Evolutionary conservation across 2,113 vertebrate species (phyloP).

Genomic region (Chloropsis cyanopogon): DNA sequence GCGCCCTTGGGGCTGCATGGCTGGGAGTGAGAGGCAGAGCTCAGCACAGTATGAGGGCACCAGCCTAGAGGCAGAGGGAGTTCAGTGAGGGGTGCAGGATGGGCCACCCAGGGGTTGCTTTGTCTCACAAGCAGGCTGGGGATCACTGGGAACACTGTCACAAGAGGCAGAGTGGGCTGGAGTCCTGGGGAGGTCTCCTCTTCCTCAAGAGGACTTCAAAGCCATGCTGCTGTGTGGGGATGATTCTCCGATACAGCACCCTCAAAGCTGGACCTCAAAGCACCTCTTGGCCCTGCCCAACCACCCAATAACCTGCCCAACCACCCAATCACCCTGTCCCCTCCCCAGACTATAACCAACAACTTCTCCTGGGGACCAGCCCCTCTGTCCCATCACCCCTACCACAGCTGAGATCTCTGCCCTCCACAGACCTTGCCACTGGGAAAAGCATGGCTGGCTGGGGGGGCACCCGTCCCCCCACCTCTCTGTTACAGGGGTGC

Average conservation of each 20-base stretch:
- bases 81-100: rapidly evolving
- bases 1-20: neutral
- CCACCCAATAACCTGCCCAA: neutral
- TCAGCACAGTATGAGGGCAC: neutral
- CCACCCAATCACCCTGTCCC: neutral
- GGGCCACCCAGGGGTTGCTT: neutral
- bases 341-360: neutral
- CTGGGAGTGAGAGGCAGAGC: neutral
- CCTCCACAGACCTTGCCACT: rapidly evolving
- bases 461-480: neutral
- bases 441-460: neutral
- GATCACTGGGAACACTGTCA: neutral
- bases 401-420: neutral
- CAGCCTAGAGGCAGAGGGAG: neutral
- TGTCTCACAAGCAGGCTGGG: neutral
- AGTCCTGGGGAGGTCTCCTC: neutral
- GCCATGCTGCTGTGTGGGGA: neutral
- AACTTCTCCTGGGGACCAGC: neutral
- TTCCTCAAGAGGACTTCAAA: neutral
- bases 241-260: neutral
- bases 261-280: neutral
- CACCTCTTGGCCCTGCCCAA: neutral
- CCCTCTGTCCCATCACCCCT: too few species aligned
- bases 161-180: neutral
- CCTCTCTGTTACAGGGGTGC: neutral